A percentile compares a stretch with the other conserved stretches of the same genome.
Evolutionary conservation across 2,113 vertebrate species (phyloP).

Genomic region (Parotia lawesii): DNA sequence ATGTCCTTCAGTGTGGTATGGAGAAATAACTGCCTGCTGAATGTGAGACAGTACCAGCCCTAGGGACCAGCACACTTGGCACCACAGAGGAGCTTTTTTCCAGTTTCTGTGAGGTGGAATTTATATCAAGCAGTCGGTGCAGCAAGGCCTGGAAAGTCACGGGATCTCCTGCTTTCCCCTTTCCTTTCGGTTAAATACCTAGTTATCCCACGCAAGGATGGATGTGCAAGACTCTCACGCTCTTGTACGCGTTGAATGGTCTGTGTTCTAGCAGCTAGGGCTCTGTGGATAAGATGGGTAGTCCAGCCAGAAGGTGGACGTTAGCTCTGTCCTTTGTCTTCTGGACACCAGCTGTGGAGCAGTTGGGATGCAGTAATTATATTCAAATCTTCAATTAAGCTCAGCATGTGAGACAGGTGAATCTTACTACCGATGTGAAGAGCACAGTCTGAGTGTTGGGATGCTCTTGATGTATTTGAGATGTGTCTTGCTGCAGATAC

Average conservation of each 20-base stretch:
- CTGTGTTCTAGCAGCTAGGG: not conserved
- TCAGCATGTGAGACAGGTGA: not conserved
- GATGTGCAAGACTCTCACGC: accelerated
- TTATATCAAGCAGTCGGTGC: not conserved
- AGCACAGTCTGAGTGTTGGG: not conserved
- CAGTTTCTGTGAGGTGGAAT: not conserved
- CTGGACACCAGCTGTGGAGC: not conserved
- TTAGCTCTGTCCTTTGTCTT: not conserved
- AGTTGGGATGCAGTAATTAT: not conserved
- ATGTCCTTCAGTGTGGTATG: accelerated
- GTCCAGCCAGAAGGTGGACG: not conserved
- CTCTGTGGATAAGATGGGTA: not conserved
- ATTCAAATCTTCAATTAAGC: not conserved
- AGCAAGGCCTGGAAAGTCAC: not conserved
- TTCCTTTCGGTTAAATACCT: not conserved
- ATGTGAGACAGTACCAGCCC: not conserved
- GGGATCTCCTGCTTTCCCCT: not conserved
- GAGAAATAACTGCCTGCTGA: not conserved
- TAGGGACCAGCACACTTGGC: not conserved
- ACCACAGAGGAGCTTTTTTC: not conserved
- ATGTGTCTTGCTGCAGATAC: not conserved
- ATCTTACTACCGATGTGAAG: not conserved
- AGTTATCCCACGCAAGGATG: not conserved
- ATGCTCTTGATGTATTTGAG: accelerated
- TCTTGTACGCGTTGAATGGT: not conserved